Conservation (phyloP, 2,888 invertebrate species). For the Amiota communis region DNA sequence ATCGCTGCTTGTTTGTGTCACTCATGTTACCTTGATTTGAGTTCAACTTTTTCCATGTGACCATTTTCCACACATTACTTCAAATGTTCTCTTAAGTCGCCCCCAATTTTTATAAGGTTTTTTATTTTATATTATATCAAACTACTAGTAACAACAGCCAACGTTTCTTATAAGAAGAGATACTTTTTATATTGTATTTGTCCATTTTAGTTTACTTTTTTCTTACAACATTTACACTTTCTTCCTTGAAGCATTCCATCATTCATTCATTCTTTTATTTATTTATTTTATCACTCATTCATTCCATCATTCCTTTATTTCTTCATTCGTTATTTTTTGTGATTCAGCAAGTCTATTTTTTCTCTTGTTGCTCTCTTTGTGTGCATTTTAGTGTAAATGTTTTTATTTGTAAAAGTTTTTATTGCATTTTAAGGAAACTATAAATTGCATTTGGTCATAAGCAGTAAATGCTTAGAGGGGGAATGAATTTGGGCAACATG, state of each 20-base stretch:
- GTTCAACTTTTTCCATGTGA: slow-evolving; percentile 41
- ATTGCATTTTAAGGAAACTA: slow-evolving; percentile 32
- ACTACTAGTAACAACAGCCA: neutral
- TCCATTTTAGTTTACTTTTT: no score
- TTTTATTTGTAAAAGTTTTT: slow-evolving; percentile 37
- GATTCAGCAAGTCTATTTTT: neutral
- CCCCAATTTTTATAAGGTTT: slow-evolving; percentile 7
- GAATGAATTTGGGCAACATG: neutral
- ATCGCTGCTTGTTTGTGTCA: slow-evolving; percentile 40
- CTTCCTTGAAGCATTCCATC: no score
- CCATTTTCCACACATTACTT: slow-evolving; percentile 19
- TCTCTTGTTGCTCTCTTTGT: slow-evolving; percentile 1
- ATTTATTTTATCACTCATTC: neutral
- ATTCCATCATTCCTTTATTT: neutral
- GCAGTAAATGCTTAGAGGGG: slow-evolving; percentile 24
- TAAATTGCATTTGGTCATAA: slow-evolving; percentile 38
- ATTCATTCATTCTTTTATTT: neutral
- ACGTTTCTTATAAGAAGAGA: neutral
- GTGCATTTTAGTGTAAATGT: slow-evolving; percentile 31
- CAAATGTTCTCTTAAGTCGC: neutral
- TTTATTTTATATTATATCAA: neutral
- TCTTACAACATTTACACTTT: no score
- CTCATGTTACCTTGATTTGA: slow-evolving; percentile 48
- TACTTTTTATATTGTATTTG: no score
- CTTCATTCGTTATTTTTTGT: neutral